Base-by-base conservation (phyloP, 2,888 invertebrate genomes). In the Linnaemya vulpina region DNA sequence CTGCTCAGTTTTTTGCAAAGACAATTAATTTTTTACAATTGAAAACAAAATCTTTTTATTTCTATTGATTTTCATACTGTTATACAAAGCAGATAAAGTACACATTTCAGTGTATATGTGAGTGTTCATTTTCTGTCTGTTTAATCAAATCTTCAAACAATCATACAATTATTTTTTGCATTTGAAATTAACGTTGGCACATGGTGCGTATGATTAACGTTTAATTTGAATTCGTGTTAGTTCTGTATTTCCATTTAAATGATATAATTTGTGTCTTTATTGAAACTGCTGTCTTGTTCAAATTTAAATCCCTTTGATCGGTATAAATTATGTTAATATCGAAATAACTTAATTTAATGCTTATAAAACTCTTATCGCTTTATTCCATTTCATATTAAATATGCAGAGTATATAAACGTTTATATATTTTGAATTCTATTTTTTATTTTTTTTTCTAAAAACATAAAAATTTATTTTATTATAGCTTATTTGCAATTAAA, bases 141-240 rank as follows among this genome's bases (percentile, higher is more conserved):
- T 4, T 51, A 20, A 22, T 3, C 25, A 74, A 53, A 46, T 4
- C 11, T 17, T 71, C 55, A 7, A 53, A n/a, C 35, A 17, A 9
- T 4, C 20, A 8, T 30, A 11, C 4, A 71, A 15, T 38, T 38
- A 30, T 17, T 63, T 73, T 62, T 4, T 60, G 15, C 62, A 63
- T 74, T 80, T 58, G 2, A 73, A 51, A 74, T 62, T 62, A 51
- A 53, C 53, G 51, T 22, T 62, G 58, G 20, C 79, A 79, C 62
- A 62, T 76, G 71, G 76, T 73, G 84, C 58, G 71, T 81, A 77
- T 84, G 80, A 84, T 84, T 84, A 84, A 68, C 62, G 22, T 77
- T 81, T 77, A 73, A 68, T 80, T 63, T 38, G 25, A 81, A 62
- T 63, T 80, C 70, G 20, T 63, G 53, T 17, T 68, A 20, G 20